phyloP scores from a whole-genome alignment of 2,797 vertebrate genomes.

The Pantherophis alleghaniensis region DNA sequence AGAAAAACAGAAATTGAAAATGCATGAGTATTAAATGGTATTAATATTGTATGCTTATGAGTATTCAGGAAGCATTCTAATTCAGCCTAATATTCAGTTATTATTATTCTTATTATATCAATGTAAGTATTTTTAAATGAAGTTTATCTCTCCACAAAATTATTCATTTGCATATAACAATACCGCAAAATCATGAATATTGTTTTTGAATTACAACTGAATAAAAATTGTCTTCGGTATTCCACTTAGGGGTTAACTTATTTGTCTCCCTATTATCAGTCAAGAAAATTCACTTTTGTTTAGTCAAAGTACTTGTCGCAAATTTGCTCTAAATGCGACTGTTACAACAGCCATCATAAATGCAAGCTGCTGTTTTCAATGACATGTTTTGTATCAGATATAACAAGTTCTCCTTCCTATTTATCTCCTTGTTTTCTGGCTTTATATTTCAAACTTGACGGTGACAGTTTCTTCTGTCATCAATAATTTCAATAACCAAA shows the following conservation, averaged over 20 bases:
- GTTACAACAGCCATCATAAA: neutral
- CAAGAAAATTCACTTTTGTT: neutral
- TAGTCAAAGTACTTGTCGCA: neutral
- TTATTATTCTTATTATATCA: neutral
- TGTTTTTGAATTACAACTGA: neutral
- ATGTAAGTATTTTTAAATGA: neutral
- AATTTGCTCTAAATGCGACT: neutral
- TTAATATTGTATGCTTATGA: neutral
- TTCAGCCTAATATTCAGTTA: neutral
- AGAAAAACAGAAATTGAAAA: neutral
- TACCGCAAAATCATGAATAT: neutral
- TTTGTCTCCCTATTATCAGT: neutral
- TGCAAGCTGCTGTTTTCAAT: neutral
- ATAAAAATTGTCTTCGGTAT: neutral
- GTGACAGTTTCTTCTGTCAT: neutral
- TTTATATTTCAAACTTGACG: neutral
- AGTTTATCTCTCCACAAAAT: neutral
- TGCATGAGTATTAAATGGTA: neutral
- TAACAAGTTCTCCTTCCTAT: neutral
- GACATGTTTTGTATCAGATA: neutral
- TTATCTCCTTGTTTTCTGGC: neutral
- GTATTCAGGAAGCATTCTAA: neutral
- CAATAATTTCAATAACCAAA: conserved; percentile 13
- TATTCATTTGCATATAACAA: neutral
- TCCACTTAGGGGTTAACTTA: neutral